phyloP scores from a whole-genome alignment of 2,797 vertebrate genomes.

The Sarcoramphus papa region DNA sequence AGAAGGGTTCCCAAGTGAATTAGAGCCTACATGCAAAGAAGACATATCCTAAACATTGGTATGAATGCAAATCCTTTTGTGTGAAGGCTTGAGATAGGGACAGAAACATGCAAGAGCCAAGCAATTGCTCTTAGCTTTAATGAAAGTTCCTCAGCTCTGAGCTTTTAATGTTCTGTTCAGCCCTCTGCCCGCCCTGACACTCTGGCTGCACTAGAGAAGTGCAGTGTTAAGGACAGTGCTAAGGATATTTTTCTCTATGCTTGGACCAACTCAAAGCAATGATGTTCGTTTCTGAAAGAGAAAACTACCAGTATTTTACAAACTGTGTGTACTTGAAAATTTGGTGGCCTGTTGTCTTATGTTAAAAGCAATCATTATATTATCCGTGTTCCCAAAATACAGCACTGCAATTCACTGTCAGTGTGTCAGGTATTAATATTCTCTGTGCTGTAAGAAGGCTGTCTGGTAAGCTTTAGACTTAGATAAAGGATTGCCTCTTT shows the following conservation, averaged over 20 bases:
- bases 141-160: neutral
- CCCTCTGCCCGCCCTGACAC: neutral
- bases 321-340: too few species aligned
- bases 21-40: neutral
- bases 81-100: neutral
- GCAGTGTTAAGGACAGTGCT: neutral
- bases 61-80: neutral
- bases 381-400: neutral
- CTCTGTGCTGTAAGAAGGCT: neutral
- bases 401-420: neutral
- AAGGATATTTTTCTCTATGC: neutral
- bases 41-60: neutral
- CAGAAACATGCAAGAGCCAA: neutral
- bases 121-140: neutral
- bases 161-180: neutral
- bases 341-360: neutral
- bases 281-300: accelerated
- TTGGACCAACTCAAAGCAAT: neutral
- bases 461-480: neutral
- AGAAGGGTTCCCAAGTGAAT: neutral
- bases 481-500: neutral
- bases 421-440: neutral
- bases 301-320: neutral
- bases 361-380: neutral
- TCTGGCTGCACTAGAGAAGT: neutral